phyloP scores from a whole-genome alignment of 35 echinoderm and acorn worm genomes.

The Ophioderma brevispina region DNA sequence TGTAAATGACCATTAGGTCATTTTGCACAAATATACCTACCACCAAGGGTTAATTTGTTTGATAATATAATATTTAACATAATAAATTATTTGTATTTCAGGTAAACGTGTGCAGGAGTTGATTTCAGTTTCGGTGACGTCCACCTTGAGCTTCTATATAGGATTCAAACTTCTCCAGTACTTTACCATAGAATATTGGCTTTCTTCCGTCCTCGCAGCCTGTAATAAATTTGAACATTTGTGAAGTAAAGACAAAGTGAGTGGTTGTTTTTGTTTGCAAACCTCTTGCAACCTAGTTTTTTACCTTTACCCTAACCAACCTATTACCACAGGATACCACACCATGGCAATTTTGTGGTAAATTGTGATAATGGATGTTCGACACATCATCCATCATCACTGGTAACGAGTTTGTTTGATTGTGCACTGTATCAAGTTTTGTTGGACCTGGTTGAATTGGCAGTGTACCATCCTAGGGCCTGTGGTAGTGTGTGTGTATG shows the following conservation, averaged over 20 bases:
- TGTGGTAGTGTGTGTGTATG: no score
- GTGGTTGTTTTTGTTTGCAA: neutral
- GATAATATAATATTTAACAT: neutral
- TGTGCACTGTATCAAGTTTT: no score
- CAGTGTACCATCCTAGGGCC: no score
- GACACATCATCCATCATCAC: neutral
- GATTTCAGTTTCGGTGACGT: conserved; percentile 25
- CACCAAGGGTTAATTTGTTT: no score
- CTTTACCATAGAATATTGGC: conserved; percentile 55
- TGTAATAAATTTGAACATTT: no score
- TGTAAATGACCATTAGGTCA: no score
- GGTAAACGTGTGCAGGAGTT: conserved; percentile 62
- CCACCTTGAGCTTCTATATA: conserved; percentile 34
- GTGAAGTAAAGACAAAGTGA: no score
- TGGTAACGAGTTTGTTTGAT: neutral
- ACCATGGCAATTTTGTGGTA: neutral
- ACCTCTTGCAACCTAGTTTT: no score
- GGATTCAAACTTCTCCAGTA: conserved; percentile 17
- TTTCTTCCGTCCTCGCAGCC: conserved; percentile 27
- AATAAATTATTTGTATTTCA: conserved; percentile 15
- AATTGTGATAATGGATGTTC: no score
- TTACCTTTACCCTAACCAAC: neutral
- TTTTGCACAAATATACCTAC: no score
- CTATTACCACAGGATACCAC: neutral
- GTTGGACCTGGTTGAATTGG: no score